Evolutionary conservation across 2,888 invertebrate species (phyloP).

Genomic region (Ophraella communa): DNA sequence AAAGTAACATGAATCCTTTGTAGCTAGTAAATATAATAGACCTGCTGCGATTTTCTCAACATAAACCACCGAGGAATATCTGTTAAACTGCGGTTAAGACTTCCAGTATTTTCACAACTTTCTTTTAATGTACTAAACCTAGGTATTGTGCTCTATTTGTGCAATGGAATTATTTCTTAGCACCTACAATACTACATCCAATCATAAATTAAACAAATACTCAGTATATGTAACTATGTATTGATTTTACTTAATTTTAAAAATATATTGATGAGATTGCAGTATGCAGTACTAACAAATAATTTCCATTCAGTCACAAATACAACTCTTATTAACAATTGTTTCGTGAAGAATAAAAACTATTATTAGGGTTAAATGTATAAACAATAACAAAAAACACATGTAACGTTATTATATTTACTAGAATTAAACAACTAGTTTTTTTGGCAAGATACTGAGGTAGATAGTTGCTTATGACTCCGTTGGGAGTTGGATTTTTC

Average conservation of each 20-base stretch:
- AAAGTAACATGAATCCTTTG: slow-evolving; percentile 39
- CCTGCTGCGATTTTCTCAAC: slow-evolving; percentile 28
- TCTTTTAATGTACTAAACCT: not conserved
- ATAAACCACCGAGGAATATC: slow-evolving; percentile 19
- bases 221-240: no score
- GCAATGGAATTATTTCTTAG: not conserved
- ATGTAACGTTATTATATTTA: not conserved
- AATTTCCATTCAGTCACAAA: not conserved
- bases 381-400: not conserved
- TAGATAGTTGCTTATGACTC: not conserved
- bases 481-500: not conserved
- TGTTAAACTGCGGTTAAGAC: slow-evolving; percentile 3
- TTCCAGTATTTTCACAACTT: slow-evolving; percentile 1
- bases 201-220: no score
- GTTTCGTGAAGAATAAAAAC: not conserved
- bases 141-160: not conserved
- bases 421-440: not conserved
- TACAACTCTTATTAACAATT: not conserved
- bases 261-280: not conserved
- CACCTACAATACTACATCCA: no score
- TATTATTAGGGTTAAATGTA: not conserved
- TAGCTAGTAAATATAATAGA: slow-evolving; percentile 19
- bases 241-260: not conserved
- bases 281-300: not conserved
- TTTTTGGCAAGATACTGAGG: slow-evolving; percentile 7